Base-by-base conservation (phyloP, 1,140 invertebrate species). In the Sipha flava region DNA sequence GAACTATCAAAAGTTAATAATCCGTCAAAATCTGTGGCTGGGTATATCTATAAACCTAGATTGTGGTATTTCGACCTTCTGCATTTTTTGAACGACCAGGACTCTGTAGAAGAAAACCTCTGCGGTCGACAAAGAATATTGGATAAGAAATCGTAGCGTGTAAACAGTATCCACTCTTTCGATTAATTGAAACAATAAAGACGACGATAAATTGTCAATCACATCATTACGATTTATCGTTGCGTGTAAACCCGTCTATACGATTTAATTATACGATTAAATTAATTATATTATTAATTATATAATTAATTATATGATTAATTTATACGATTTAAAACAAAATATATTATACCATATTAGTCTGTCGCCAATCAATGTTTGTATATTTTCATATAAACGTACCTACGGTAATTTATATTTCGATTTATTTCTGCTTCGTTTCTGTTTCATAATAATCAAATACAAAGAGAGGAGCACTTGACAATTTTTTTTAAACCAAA, bases 11-110 rank as follows among this genome's bases (percentile, higher is more conserved):
- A 86, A 81, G 80, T 84, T 3, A 80, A 81, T 47, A 62, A 81
- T 9, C 82, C 81, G 5, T 31, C 64, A 62, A 81, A 31, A 64
- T 80, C 82, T 29, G 84, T 84, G 37, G 70, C 80, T 21, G 68
- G 66, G 2, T 81, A 83, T 3, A 68, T 83, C 18, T 84, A 85
- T 79, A 81, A 77, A 80, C 84, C 84, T 16, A 80, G 80, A 29
- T 72, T 84, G 80, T 85, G 84, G 84, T 84, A 84, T 70, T 84
- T 80, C 52, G 79, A 84, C 40, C 54, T 82, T 29, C 47, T 84
- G 45, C 37, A 77, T 40, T 84, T 82, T 68, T 72, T 82, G 18
- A 23, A 49, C 62, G 34, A 54, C 43, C 80, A 80, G 31, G 81
- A 81, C 79, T 57, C 26, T 79, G 68, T 81, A 68, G n/a, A n/a